Base-by-base conservation (phyloP, 2,113 vertebrate genomes). In the Chaetura pelagica region DNA sequence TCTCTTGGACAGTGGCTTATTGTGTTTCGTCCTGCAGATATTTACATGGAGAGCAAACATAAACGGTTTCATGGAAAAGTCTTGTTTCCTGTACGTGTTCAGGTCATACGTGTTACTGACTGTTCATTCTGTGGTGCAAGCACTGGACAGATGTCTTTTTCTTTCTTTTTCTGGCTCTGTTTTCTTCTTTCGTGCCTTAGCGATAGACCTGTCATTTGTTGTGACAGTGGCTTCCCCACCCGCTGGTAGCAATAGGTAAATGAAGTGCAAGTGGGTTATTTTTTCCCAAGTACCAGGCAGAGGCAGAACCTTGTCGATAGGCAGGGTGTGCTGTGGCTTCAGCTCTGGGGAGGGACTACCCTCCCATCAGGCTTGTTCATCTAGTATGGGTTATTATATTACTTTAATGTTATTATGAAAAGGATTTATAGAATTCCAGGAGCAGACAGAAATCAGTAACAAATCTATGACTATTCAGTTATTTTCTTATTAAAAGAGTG, bases 391-490 rank as follows among this genome's bases (percentile, higher is more conserved):
- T 61, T 85, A 48, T 77, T 63, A 9, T 40, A 52, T 81, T 93
- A 57, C 67, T 38, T 34, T 42, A 84, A 79, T 58, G 34, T n/a
- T 67, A 51, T 82, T 94, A 48, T 0, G 0, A 24, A 67, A 68
- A 54, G 5, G 9, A 64, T 27, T 71, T 82, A 1, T 15, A 51
- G 44, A 67, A 30, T 62, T 58, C 42, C 58, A 21, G 29, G 40
- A 78, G 62, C 48, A 79, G 81, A 57, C 26, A 80, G 38, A 66
- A 84, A 72, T 57, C 4, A 18, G 44, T 69, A 75, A 82, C 5
- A 67, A 71, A 74, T 86, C 62, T 32, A 62, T 93, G 9, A 32
- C 44, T 95, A 75, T 72, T 91, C 19, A 38, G 13, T 89, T 94
- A 79, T 66, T 82, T 77, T 51, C 55, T 54, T 83, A 54, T 59